Evolutionary conservation across 2,113 vertebrate species (phyloP).

Genomic region (Siniperca chuatsi): DNA sequence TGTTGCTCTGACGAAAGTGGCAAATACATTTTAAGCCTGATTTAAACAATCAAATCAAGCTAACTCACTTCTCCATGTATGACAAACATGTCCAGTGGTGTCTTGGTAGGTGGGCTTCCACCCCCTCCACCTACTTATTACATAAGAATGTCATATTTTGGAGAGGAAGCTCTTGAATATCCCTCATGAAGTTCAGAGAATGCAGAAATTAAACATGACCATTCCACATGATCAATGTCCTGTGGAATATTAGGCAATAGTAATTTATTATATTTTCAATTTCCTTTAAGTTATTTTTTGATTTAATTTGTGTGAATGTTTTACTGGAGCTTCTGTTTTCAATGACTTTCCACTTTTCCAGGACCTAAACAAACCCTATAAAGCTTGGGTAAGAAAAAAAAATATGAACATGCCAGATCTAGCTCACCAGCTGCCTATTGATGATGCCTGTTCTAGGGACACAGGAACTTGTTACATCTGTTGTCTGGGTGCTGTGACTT

Average conservation of each 20-base stretch:
- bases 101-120: no score
- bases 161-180: neutral
- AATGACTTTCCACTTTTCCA: slow-evolving; percentile 2
- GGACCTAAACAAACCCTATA: slow-evolving; percentile 19
- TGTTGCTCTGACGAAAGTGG: no score
- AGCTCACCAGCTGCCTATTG: slow-evolving; percentile 46
- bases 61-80: no score
- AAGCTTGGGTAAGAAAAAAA: slow-evolving; percentile 26
- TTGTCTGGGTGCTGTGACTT: slow-evolving; percentile 37
- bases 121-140: neutral
- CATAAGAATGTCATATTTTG: neutral
- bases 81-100: no score
- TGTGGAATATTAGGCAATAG: neutral
- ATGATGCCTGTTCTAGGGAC: slow-evolving; percentile 33
- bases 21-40: no score
- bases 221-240: neutral
- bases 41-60: no score
- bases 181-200: neutral
- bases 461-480: slow-evolving; percentile 53
- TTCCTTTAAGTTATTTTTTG: neutral
- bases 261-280: neutral
- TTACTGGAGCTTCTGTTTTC: neutral
- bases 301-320: neutral
- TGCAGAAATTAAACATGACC: neutral
- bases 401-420: slow-evolving; percentile 18